Base-by-base conservation (phyloP, 2,797 vertebrate species). In the Karalla daura region DNA sequence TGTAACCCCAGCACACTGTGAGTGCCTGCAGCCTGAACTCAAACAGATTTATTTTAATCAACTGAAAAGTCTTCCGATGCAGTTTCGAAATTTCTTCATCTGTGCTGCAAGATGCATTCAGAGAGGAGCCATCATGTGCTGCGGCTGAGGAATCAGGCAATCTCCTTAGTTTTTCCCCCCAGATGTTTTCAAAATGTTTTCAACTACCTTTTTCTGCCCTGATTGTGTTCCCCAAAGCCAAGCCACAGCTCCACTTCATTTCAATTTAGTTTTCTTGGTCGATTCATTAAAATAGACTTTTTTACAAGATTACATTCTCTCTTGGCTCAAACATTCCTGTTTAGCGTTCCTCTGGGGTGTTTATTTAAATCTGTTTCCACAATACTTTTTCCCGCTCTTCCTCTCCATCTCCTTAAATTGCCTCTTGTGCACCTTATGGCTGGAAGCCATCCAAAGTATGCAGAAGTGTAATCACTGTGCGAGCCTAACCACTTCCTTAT, bases 361-460 rank as follows among this genome's bases (percentile, higher is more conserved):
- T 86, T 81, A 78, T 86, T 78, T 63, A 71, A 83, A 77, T 85
- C 37, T 63, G 59, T 74, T 83, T 88, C 77, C 61, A 70, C 76
- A 80, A 76, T 69, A 45, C 37, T 32, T 76, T 63, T 82, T 74
- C 67, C 70, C 13, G 25, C 47, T 74, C 77, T 80, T 81, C 78
- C 67, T 81, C 39, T 66, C 41, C 50, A 73, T 85, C 69, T 63
- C 35, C 39, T 81, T 74, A 70, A 85, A 78, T 81, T 79, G 79
- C 76, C 54, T 80, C 62, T 74, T 78, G 64, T 84, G 76, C 86
- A 89, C 83, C 83, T 87, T 86, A 65, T 78, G 75, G 59, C 76
- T 89, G 87, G 86, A 90, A 73, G 52, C 49, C 73, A 74, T 87
- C 88, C 88, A 89, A 85, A 83, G 79, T 83, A 85, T 86, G 78